Percentiles rank a stretch among this genome's conserved stretches.
Evolutionary conservation across 2,113 vertebrate genomes (phyloP).

Genomic region (Ailurus styani): DNA sequence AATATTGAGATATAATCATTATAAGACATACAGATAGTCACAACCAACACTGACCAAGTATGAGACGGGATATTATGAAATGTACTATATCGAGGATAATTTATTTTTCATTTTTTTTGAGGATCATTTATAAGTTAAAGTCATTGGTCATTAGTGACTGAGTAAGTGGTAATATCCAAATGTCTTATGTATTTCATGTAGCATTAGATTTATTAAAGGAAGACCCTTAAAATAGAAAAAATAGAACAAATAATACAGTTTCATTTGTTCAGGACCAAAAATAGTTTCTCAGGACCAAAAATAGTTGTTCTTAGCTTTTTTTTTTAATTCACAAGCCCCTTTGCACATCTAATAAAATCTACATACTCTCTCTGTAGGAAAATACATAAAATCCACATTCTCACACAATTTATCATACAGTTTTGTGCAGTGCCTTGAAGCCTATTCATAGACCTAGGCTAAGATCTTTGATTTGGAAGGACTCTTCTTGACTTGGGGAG

Average conservation of each 20-base stretch:
- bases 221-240: background rate
- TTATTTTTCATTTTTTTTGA: too few relatives aligned
- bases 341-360: slow-evolving; percentile 5
- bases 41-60: background rate
- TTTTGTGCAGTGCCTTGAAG: background rate
- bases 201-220: background rate
- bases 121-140: background rate
- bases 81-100: background rate
- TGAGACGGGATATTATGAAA: background rate
- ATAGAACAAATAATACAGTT: background rate
- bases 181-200: background rate
- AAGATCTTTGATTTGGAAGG: background rate
- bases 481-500: background rate
- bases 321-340: background rate
- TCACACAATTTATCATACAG: background rate
- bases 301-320: background rate
- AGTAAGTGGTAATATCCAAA: background rate
- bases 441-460: background rate
- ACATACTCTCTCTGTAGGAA: background rate
- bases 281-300: background rate
- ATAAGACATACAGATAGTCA: background rate
- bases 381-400: background rate
- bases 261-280: background rate
- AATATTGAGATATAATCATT: background rate
- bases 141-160: background rate